A percentile compares a stretch with the other conserved stretches of the same genome.
Evolutionary conservation across 2,888 invertebrate species (phyloP).

Genomic region (Griposia aprilina): DNA sequence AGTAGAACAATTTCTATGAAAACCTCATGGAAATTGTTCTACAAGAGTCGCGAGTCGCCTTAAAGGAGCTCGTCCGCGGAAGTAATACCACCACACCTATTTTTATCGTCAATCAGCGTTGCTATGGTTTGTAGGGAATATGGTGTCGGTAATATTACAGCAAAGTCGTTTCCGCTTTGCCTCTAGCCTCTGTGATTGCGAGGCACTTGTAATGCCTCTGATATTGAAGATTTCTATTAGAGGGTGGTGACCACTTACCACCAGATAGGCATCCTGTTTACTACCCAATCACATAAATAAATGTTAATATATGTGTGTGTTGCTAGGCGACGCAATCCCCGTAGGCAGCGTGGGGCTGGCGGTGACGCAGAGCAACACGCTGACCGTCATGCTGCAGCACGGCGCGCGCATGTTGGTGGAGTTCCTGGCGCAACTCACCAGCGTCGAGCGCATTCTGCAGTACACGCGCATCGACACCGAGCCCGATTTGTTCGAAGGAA

Average conservation of each 20-base stretch:
- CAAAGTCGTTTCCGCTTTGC: neutral
- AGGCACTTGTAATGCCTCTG: neutral
- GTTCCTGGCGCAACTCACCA: slow-evolving; percentile 94
- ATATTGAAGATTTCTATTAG: neutral
- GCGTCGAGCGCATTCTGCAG: slow-evolving; percentile 96
- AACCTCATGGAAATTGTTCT: too few species aligned
- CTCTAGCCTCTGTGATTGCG: neutral
- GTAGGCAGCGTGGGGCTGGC: slow-evolving; percentile 92
- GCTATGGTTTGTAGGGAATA: neutral
- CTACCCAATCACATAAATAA: neutral
- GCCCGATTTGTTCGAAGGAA: slow-evolving; percentile 87
- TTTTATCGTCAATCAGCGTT: neutral
- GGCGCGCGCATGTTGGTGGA: slow-evolving; percentile 96
- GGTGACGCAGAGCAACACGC: slow-evolving; percentile 91
- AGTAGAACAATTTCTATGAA: too few species aligned
- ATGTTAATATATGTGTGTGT: slow-evolving; percentile 9
- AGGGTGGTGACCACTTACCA: neutral
- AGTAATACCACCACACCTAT: neutral
- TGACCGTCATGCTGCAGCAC: slow-evolving; percentile 93
- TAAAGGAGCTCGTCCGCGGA: neutral
- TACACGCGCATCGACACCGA: slow-evolving; percentile 93
- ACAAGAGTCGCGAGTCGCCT: too few species aligned
- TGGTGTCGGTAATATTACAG: neutral
- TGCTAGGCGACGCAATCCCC: slow-evolving; percentile 78
- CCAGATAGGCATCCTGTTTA: neutral